These are phyloP conservation scores for Acipenser ruthenus DNA, from an alignment of 2,797 vertebrate species.

Conservation along the genomic window DNA sequence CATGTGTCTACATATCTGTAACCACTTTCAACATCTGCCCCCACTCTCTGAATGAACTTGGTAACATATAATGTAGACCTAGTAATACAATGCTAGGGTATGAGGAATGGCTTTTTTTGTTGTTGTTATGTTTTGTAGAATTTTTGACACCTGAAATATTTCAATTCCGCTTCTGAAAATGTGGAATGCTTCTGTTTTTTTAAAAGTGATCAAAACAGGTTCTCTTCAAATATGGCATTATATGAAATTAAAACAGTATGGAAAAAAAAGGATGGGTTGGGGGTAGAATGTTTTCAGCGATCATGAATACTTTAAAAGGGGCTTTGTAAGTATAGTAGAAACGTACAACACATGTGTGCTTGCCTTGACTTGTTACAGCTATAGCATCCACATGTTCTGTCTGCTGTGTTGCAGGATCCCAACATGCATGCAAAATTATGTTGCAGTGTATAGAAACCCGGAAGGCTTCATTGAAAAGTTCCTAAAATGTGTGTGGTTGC, in stretches of 20 bases:
- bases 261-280: too few species aligned
- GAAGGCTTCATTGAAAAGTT: too few species aligned
- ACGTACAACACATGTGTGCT: too few species aligned
- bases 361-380: too few species aligned
- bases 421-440: too few species aligned
- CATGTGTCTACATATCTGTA: slow-evolving; percentile 46
- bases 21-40: slow-evolving; percentile 30
- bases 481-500: too few species aligned
- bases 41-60: slow-evolving; percentile 34
- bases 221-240: slow-evolving; percentile 15
- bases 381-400: too few species aligned
- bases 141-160: slow-evolving; percentile 30
- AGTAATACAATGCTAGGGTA: slow-evolving; percentile 15
- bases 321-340: too few species aligned
- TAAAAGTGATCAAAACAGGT: background rate
- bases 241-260: slow-evolving; percentile 30
- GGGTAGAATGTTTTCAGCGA: too few species aligned
- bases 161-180: slow-evolving; percentile 27
- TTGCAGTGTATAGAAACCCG: too few species aligned
- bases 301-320: too few species aligned
- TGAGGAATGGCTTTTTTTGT: slow-evolving; percentile 23
- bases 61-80: slow-evolving; percentile 39
- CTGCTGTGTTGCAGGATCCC: too few species aligned
- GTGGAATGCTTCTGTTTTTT: slow-evolving; percentile 5
- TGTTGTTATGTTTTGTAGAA: slow-evolving; percentile 27